Conservation (phyloP, 2,888 invertebrate genomes). For the Nemoura dubitans region DNA sequence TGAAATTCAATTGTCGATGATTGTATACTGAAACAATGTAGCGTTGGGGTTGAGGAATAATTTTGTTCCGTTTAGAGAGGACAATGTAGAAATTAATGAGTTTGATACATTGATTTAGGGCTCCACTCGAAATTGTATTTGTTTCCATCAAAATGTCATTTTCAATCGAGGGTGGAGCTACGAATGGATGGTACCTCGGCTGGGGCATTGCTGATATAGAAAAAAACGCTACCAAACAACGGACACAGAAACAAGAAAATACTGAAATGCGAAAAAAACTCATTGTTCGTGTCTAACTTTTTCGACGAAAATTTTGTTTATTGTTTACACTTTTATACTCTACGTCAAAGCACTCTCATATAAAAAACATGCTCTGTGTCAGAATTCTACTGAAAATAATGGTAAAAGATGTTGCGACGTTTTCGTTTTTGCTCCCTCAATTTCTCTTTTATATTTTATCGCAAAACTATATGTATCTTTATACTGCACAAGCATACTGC, state of each 20-base stretch:
- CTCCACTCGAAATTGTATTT: background rate
- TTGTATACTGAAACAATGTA: background rate
- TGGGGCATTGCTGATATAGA: background rate
- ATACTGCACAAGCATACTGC: background rate
- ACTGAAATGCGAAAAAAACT: background rate
- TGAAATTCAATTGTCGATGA: constrained; percentile 3
- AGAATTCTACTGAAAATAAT: background rate
- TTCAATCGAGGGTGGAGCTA: background rate
- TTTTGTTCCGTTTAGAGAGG: background rate
- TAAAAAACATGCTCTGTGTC: background rate
- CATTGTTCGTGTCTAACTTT: background rate
- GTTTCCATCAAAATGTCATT: background rate
- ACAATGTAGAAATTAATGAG: background rate
- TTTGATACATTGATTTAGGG: constrained; percentile 4
- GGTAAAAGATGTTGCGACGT: too few relatives aligned
- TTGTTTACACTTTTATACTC: background rate
- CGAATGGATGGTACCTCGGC: background rate
- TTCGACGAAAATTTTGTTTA: background rate
- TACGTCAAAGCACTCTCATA: background rate
- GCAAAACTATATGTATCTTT: background rate
- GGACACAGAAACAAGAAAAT: background rate
- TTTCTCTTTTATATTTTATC: background rate
- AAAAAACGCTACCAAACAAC: background rate
- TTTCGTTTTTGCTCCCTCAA: background rate
- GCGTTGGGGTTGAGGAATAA: background rate